Evolutionary conservation across 2,888 invertebrate species (phyloP), one percentile per base, ranked within the genome.

Genomic region (Thalpophila matura): DNA sequence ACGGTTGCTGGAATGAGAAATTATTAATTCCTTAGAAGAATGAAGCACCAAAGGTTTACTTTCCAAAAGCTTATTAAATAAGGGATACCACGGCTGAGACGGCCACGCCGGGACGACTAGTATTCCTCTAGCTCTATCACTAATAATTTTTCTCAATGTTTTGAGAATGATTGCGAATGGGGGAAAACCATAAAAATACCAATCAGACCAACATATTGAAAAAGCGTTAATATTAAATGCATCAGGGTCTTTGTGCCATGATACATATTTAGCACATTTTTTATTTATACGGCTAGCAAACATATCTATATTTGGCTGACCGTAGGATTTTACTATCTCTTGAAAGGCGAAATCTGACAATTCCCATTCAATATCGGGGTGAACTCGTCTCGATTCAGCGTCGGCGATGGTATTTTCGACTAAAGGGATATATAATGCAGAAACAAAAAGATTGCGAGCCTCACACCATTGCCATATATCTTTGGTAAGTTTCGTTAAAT

Each of bases 1-100:
- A 12, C 12, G 31, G 12, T 31, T 31, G 10, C 31, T 31, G 12
- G 31, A 31, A 31, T 31, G 31, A 31, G 31, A 31, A 31, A 31
- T 31, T 31, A 31, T 31, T n/a, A 31, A 12, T 12, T 31, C 31
- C n/a, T 31, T 31, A 31, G 4, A 31, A 31, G n/a, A n/a, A 3
- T n/a, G 10, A 31, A 4, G 12, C 12, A 4, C 12, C n/a, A 31
- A 31, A n/a, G 12, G n/a, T 31, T 31, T 31, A 31, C 31, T 31
- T 31, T n/a, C 4, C 31, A 31, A 31, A 1, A 65, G 14, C 20
- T 35, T 56, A 5, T 53, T 18, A 14, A 60, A 57, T 0, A 71
- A 9, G 6, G 62, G 70, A n/a, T 50, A 69, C 69, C 58, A 64
- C 1, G n/a, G n/a, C 22, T 71, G 65, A 1, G 29, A 5, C 5